Percentiles rank a stretch among this genome's conserved stretches.
phyloP scores from a whole-genome alignment of 1,140 invertebrate species.

The Hylyphantes graminicola region DNA sequence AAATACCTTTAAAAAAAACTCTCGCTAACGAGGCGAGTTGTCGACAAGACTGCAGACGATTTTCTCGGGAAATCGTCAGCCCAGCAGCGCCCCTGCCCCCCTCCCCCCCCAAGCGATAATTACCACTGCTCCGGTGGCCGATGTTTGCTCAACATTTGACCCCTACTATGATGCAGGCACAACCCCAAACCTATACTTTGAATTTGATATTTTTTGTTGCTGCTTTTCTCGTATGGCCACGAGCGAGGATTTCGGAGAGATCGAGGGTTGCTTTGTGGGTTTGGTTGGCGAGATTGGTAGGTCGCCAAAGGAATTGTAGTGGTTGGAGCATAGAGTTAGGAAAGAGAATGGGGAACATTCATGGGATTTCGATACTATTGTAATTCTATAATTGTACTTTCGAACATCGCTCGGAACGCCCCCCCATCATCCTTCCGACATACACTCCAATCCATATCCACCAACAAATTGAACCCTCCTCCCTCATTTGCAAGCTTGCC shows the following conservation, averaged over 20 bases:
- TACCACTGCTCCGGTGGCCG: conserved; percentile 58
- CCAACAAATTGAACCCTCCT: too few species aligned
- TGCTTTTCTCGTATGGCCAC: conserved; percentile 24
- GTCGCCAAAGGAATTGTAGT: neutral
- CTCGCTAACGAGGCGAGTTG: conserved; percentile 52
- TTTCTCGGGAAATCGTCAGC: neutral
- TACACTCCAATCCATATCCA: too few species aligned
- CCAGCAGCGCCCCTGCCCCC: neutral
- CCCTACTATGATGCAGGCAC: conserved; percentile 37
- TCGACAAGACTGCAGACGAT: conserved; percentile 39
- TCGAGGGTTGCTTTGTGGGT: conserved; percentile 1
- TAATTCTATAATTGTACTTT: too few species aligned
- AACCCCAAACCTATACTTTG: conserved; percentile 52
- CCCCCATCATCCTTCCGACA: too few species aligned
- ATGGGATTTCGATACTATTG: too few species aligned
- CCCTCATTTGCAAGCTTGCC: too few species aligned
- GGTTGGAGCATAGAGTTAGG: too few species aligned
- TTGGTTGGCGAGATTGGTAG: neutral
- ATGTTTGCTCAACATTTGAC: conserved; percentile 61
- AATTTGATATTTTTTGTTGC: conserved; percentile 36
- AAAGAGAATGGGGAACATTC: too few species aligned
- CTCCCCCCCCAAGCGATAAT: conserved; percentile 31
- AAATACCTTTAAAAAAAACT: conserved; percentile 18
- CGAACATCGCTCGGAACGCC: too few species aligned
- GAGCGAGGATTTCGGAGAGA: conserved; percentile 33